These are phyloP conservation scores for Mycteria americana DNA, from an alignment of 2,797 vertebrate genomes.

Conservation along the genomic window DNA sequence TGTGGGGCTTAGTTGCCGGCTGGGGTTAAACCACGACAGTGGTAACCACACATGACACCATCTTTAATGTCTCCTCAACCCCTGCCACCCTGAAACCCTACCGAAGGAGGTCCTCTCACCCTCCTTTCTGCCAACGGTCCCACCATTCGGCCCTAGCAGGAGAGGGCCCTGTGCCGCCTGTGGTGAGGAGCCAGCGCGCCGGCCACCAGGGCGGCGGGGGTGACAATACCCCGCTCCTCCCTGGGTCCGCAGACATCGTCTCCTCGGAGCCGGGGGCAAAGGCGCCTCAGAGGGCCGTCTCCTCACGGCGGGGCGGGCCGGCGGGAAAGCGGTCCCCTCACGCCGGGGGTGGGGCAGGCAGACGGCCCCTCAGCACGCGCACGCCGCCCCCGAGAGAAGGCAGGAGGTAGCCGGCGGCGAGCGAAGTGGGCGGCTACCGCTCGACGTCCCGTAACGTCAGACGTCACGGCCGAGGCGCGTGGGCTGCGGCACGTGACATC, in stretches of 20 bases:
- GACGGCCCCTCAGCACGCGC: too few species aligned
- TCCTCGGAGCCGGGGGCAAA: rapidly evolving
- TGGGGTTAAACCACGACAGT: too few species aligned
- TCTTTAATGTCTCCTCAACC: rapidly evolving
- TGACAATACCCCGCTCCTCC: rapidly evolving
- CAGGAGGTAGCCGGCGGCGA: rapidly evolving
- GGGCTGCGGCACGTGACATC: too few species aligned
- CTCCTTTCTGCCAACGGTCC: neutral
- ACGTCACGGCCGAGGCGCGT: too few species aligned
- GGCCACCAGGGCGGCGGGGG: too few species aligned
- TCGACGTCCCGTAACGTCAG: too few species aligned
- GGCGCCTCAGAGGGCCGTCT: too few species aligned
- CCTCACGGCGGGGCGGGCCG: neutral
- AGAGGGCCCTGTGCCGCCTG: too few species aligned
- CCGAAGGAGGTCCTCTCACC: rapidly evolving
- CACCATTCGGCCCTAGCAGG: neutral
- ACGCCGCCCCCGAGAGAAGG: too few species aligned
- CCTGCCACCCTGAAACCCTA: rapidly evolving
- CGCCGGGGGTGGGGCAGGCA: too few species aligned
- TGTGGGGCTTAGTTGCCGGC: too few species aligned
- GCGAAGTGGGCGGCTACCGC: rapidly evolving
- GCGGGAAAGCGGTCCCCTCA: neutral
- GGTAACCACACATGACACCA: rapidly evolving
- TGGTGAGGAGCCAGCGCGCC: neutral
- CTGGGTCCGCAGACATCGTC: rapidly evolving